phyloP scores from a whole-genome alignment of 1,140 invertebrate species.

The Brachystomella parvula region DNA sequence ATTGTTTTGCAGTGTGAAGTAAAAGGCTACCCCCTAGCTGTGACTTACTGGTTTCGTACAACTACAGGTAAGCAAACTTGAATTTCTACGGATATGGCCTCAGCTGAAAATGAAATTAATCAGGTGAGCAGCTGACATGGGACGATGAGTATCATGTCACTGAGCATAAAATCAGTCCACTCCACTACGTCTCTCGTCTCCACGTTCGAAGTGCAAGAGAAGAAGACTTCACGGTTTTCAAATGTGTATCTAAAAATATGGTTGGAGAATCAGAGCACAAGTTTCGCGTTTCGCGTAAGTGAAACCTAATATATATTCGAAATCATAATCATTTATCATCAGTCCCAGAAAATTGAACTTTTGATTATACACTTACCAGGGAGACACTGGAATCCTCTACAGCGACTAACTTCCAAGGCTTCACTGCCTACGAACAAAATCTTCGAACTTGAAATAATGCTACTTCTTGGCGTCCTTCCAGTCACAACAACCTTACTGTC shows the following conservation, averaged over 20 bases:
- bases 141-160: background rate
- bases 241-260: background rate
- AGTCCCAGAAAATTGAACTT: background rate
- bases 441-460: background rate
- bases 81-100: background rate
- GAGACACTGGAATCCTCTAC: background rate
- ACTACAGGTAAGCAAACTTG: background rate
- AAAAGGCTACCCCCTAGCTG: background rate
- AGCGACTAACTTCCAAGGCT: background rate
- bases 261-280: background rate
- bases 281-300: background rate
- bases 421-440: background rate
- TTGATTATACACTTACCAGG: background rate
- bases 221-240: background rate
- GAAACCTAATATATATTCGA: background rate
- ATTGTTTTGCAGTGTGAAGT: background rate
- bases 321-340: background rate
- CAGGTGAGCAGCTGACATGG: slow-evolving; percentile 1
- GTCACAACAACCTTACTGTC: background rate
- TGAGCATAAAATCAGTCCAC: background rate
- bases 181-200: background rate
- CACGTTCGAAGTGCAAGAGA: background rate
- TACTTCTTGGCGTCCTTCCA: background rate
- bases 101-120: background rate
- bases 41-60: background rate